These are phyloP conservation scores for Plebejus melissa DNA, from an alignment of 2,888 invertebrate species.

Conservation along the genomic window DNA sequence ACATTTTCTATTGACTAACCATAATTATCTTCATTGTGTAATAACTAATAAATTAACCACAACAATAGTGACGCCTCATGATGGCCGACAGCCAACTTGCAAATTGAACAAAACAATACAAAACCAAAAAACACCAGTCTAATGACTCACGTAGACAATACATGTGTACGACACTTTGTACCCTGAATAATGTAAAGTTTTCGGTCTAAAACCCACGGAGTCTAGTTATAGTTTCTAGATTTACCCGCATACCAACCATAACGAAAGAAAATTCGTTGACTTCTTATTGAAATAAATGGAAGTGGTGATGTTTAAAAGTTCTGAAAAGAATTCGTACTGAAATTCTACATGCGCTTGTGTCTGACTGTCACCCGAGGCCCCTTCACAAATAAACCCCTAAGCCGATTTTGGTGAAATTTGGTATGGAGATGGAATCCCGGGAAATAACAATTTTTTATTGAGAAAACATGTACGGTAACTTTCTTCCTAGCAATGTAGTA, in stretches of 20 bases:
- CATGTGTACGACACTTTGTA: slow-evolving; percentile 68
- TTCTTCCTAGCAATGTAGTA: no score
- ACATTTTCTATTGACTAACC: not conserved
- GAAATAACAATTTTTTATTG: not conserved
- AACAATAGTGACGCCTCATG: slow-evolving; percentile 43
- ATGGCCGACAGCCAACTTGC: slow-evolving; percentile 60
- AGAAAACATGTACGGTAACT: no score
- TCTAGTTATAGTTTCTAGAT: not conserved
- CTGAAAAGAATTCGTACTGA: no score
- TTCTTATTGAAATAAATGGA: no score
- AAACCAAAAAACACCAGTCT: slow-evolving; percentile 64
- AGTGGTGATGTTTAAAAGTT: no score
- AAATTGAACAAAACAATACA: slow-evolving; percentile 62
- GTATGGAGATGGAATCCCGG: no score
- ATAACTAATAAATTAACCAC: slow-evolving; percentile 31
- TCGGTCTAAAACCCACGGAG: not conserved
- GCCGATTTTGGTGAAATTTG: no score
- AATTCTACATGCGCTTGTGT: no score
- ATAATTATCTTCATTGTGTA: slow-evolving; percentile 16
- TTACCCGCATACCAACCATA: not conserved
- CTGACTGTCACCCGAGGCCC: no score
- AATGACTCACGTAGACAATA: slow-evolving; percentile 77
- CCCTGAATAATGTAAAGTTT: slow-evolving; percentile 38
- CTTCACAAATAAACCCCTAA: no score
- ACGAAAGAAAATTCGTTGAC: not conserved